Evolutionary conservation across 2,797 vertebrate genomes (phyloP).

Genomic region (Mionectes olivaceus): DNA sequence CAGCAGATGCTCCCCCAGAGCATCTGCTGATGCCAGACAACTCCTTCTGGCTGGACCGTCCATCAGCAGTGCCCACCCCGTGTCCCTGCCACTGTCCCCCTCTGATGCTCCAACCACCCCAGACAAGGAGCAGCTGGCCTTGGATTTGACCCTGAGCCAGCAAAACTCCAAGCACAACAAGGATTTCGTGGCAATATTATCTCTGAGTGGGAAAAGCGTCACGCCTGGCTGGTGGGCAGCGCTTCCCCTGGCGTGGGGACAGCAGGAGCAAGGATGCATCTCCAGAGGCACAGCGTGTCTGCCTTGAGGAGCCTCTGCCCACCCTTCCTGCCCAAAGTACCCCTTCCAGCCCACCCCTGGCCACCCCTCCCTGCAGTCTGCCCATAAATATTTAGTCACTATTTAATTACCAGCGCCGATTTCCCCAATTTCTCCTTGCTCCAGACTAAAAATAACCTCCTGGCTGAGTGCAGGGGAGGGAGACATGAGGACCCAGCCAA

Average conservation of each 20-base stretch:
- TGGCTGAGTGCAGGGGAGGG: accelerated
- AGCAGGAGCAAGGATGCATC: background rate
- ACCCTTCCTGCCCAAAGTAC: background rate
- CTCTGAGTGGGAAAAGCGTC: background rate
- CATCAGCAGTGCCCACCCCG: accelerated
- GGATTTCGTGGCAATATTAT: background rate
- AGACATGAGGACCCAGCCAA: background rate
- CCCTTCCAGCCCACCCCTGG: background rate
- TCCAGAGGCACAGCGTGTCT: accelerated
- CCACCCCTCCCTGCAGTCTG: accelerated
- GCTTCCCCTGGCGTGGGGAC: accelerated
- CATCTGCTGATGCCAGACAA: background rate
- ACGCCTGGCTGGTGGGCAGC: accelerated
- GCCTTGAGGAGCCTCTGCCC: background rate
- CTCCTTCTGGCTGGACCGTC: background rate
- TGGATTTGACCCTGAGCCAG: background rate
- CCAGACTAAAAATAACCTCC: background rate
- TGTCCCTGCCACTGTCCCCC: background rate
- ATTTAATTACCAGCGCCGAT: accelerated
- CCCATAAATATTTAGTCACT: background rate
- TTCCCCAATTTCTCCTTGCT: background rate
- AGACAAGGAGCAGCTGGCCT: background rate
- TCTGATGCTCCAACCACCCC: background rate
- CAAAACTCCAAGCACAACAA: accelerated
- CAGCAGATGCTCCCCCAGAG: background rate